A percentile compares a stretch with the other conserved stretches of the same genome.
phyloP scores from a whole-genome alignment of 2,113 vertebrate genomes.

The Dolichotis patagonum region DNA sequence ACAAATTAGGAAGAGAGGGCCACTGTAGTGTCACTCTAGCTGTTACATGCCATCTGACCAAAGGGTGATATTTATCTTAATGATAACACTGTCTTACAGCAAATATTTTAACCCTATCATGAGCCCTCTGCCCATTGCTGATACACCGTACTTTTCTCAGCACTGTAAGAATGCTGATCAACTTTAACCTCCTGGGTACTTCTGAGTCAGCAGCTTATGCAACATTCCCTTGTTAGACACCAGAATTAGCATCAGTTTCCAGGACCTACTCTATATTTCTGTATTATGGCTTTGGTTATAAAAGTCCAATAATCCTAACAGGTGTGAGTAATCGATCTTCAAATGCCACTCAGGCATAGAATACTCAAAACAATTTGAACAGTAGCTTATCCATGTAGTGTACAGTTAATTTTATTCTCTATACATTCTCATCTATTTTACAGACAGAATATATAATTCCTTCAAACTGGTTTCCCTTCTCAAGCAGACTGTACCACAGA shows the following conservation, averaged over 20 bases:
- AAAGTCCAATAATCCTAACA: not conserved
- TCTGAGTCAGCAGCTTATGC: not conserved
- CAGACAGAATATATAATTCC: not conserved
- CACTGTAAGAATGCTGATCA: not conserved
- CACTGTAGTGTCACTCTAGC: not conserved
- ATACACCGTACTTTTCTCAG: constrained; percentile 10
- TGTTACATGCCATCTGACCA: not conserved
- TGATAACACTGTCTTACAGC: not conserved
- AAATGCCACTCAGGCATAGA: not conserved
- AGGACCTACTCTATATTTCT: constrained; percentile 19
- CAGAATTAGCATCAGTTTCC: constrained; percentile 24
- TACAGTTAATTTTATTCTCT: constrained; percentile 33
- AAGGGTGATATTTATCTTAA: not conserved
- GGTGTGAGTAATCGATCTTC: not conserved
- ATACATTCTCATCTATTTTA: constrained; percentile 35
- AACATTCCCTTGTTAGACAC: not conserved
- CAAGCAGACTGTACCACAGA: not conserved
- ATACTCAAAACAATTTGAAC: not conserved
- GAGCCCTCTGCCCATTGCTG: not conserved
- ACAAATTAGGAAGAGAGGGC: not conserved
- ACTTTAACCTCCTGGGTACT: not conserved
- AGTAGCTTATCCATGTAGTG: not conserved
- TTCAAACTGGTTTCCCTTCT: not conserved
- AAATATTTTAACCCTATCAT: constrained; percentile 2
- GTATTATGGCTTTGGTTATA: not conserved